Evolutionary conservation across 2,113 vertebrate species (phyloP), one percentile per base, ranked within the genome.

Genomic region (Brienomyrus brachyistius): DNA sequence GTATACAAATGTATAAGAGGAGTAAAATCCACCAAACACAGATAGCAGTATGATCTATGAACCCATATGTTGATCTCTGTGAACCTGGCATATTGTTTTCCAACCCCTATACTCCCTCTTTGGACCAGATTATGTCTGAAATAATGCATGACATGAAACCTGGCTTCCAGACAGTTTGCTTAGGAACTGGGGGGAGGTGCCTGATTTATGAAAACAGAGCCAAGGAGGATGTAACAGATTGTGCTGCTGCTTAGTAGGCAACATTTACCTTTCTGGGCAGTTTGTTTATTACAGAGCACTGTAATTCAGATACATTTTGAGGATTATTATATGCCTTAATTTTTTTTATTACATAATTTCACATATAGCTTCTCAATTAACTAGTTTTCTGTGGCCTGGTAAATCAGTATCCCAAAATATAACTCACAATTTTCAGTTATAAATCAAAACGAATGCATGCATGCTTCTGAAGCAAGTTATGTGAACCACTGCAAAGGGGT

Each of bases 1-100:
- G 80, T n/a, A 70, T 47, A 89, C 19, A 90, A 40, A 86, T n/a
- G 91, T 40, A 62, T 35, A 48, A 17, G 91, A 56, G 85, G 19
- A 47, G 91, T 7, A n/a, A 47, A 56, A 27, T 40, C 4, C 11
- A 4, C 70, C 27, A 35, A 43, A 77, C 15, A 80, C 15, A 80
- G 15, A 80, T 43, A 15, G 74, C 74, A 80, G 35, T 1, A 80
- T 8, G 35, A 80, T 80, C 74, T 15, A 80, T 35, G 31, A 43
- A 80, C 74, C 3, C 74, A 43, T n/a, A 62, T 62, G 23, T 15
- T 80, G 31, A 77, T 77, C 35, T 19, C 70, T 43, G 15, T 80
- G n/a, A 80, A n/a, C 1, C 35, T 1, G 35, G 15, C 74, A 80
- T 80, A 17, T 80, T 80, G 74, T 80, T 5, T 80, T 35, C 17